A percentile compares a stretch with the other conserved stretches of the same genome.
phyloP scores from a whole-genome alignment of 2,888 invertebrate species.

The Andrena praecox region DNA sequence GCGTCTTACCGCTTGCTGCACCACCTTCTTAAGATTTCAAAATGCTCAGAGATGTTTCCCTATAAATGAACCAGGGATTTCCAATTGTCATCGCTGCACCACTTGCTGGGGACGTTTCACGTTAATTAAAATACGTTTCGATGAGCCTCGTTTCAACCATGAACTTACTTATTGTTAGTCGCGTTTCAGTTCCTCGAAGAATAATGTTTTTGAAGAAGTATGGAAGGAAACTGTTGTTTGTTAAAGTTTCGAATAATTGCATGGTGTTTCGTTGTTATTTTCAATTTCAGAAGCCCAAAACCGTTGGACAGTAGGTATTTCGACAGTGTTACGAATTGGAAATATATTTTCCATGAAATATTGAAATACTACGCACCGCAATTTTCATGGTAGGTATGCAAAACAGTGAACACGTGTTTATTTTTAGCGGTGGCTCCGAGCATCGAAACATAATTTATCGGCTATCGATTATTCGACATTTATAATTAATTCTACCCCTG shows the following conservation, averaged over 20 bases:
- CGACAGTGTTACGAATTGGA: background rate
- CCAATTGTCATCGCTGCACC: background rate
- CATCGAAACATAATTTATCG: slow-evolving; percentile 8
- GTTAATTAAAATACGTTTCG: slow-evolving; percentile 1
- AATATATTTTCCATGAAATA: background rate
- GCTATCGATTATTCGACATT: slow-evolving; percentile 19
- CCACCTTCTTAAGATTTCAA: slow-evolving; percentile 28
- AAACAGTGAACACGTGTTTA: slow-evolving; percentile 1
- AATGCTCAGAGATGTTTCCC: background rate
- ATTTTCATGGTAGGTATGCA: background rate
- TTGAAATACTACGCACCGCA: background rate
- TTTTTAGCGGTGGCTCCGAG: slow-evolving; percentile 4
- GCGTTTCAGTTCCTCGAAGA: too few species aligned
- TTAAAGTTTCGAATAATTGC: too few species aligned
- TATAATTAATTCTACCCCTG: slow-evolving; percentile 1
- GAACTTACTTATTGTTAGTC: too few species aligned
- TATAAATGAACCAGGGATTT: slow-evolving; percentile 5
- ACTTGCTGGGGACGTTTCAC: background rate
- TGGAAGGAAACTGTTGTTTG: too few species aligned
- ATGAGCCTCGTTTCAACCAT: background rate
- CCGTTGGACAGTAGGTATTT: background rate
- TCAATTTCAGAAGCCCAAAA: background rate
- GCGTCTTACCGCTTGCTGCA: slow-evolving; percentile 24
- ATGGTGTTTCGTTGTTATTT: background rate
- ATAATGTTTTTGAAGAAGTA: too few species aligned